Base-by-base conservation (phyloP, 2,113 vertebrate genomes). In the Neotoma lepida region DNA sequence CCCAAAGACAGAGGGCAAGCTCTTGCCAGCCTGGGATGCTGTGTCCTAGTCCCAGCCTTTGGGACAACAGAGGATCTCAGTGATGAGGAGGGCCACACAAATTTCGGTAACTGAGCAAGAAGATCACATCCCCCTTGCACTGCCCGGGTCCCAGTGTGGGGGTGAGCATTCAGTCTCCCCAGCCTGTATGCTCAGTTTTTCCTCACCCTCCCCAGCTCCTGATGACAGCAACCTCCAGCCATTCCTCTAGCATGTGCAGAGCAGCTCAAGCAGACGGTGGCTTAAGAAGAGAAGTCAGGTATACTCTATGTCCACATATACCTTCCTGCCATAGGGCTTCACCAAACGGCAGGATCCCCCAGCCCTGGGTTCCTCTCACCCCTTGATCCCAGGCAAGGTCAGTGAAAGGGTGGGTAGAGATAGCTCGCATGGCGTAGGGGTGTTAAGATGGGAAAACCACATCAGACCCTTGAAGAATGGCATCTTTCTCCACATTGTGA, bases 261-360 rank as follows among this genome's bases (percentile, higher is more conserved):
- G 93, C 82, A 9, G 71, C 44, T 30, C 51, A 35, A 58, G 41
- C 68, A 61, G 80, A 89, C 58, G 63, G 95, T 54, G 93, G 93
- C 95, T 66, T 87, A 76, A 95, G 96, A 90, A 94, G 93, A 90
- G 93, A 95, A 93, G 94, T 89, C 95, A 95, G 97, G 96, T 96
- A 97, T 93, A 97, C 96, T 97, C 97, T 96, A 96, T 96, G 97
- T 97, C 97, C 97, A 82, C 96, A 97, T 97, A 96, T 85, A 96
- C 96, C 97, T 95, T 97, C 87, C 95, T 92, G 96, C 95, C 91
- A 70, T 0, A 64, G 95, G 51, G 95, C 94, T 87, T 89, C 92
- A 86, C 73, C 93, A 28, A 51, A 61, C 1, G 95, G 95, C 94
- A 97, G 95, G 93, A 78, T 70, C 63, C 86, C 93, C 94, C 88